phyloP scores from a whole-genome alignment of 2,797 vertebrate genomes.

The Anabas testudineus region DNA sequence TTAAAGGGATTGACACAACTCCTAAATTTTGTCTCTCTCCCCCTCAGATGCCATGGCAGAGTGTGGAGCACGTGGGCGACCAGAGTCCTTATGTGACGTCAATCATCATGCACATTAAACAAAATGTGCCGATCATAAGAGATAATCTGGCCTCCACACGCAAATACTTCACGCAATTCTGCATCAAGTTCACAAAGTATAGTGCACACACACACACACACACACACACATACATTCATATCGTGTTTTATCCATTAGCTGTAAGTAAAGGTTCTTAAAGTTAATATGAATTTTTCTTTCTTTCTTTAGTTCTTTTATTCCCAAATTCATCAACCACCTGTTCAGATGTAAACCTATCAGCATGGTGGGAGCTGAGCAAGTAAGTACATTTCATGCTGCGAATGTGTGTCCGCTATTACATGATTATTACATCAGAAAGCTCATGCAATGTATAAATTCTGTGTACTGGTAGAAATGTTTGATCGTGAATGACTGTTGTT shows the following conservation, averaged over 20 bases:
- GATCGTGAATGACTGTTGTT: neutral
- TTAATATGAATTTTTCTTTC: constrained; percentile 32
- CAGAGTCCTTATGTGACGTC: constrained; percentile 99
- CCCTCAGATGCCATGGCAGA: constrained; percentile 99
- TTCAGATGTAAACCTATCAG: constrained; percentile 99
- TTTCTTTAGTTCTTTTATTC: constrained; percentile 93
- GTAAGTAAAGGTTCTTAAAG: neutral
- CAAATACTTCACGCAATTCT: constrained; percentile 99
- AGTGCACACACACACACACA: constrained; percentile 10
- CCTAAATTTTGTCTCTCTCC: neutral
- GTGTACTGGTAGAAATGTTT: neutral
- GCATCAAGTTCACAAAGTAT: constrained; percentile 99
- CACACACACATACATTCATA: neutral
- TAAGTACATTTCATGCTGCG: constrained; percentile 67
- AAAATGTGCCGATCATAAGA: constrained; percentile 97
- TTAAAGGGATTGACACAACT: constrained; percentile 9
- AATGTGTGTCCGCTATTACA: neutral
- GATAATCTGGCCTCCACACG: constrained; percentile 97
- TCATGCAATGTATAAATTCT: neutral
- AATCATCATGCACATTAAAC: constrained; percentile 98
- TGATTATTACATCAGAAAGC: neutral
- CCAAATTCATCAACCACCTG: constrained; percentile 99
- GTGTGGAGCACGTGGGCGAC: constrained; percentile 98
- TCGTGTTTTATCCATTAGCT: neutral
- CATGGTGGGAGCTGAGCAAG: constrained; percentile 99